These are phyloP conservation scores for Aphis gossypii DNA, from an alignment of 1,140 invertebrate genomes.

Conservation along the genomic window DNA sequence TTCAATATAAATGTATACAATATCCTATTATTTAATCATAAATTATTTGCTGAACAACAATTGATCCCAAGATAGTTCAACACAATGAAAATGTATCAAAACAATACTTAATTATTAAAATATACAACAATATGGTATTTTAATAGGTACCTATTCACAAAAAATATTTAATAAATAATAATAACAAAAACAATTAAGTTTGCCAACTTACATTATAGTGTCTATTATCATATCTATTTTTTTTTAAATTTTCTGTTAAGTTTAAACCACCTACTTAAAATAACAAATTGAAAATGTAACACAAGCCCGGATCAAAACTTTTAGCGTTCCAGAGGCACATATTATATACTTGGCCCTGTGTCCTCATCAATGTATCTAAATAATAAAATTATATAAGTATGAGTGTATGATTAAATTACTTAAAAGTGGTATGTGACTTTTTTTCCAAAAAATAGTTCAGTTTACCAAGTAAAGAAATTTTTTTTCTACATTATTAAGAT, in stretches of 20 bases:
- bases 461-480: background rate
- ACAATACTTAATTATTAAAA: background rate
- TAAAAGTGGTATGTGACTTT: background rate
- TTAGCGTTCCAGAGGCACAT: background rate
- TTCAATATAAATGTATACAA: too few relatives aligned
- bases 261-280: background rate
- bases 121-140: background rate
- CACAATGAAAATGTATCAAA: background rate
- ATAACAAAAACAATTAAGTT: background rate
- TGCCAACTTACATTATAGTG: background rate
- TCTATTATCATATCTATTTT: background rate
- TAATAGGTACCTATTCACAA: background rate
- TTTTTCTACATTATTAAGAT: background rate
- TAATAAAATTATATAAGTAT: background rate
- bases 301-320: background rate
- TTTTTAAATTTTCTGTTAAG: background rate
- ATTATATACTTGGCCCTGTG: background rate
- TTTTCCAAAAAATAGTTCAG: background rate
- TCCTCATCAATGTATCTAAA: background rate
- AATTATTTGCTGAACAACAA: background rate
- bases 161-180: too few relatives aligned
- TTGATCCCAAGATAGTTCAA: background rate
- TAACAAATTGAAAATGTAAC: background rate
- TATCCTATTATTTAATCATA: background rate
- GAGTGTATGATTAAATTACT: background rate